Base-by-base conservation (phyloP, 1,140 invertebrate species). In the Heliothis subflexa region DNA sequence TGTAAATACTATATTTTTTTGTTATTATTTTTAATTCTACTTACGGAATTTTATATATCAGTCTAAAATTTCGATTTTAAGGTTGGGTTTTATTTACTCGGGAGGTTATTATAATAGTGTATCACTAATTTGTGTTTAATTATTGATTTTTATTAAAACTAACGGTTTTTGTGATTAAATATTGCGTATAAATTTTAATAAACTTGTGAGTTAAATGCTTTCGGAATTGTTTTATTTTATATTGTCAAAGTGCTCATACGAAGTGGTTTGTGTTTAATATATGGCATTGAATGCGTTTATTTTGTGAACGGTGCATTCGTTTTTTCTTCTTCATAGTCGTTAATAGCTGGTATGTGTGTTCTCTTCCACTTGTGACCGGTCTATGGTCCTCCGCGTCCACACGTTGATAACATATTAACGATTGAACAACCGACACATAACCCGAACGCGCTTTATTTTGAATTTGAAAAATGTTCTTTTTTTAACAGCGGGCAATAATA, bases 11-110 rank as follows among this genome's bases (percentile, higher is more conserved):
- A 93, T 93, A 86, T 85, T 89, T 87, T 91, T 72, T 79, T 80
- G 61, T 86, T 81, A 83, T 79, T 78, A 79, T 72, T 86, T 86
- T 83, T 86, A 82, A 83, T 77, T 83, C 59, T 85, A 91, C 86
- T 70, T 92, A 90, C 86, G 89, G 90, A 89, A 91, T 91, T 59
- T 76, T 92, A 89, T 89, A 94, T 89, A 93, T 94, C 93, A 94
- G 93, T 94, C 93, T 94, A 94, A 89, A 91, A 93, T 93, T 93
- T 91, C 93, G 91, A 89, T 94, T 93, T 85, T 91, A 90, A 91
- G 88, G 91, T 91, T 89, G 85, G 89, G 88, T 87, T 55, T 83
- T 85, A 88, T 81, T 91, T 91, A 89, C 85, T 91, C 76, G 90
- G 91, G 89, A 85, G 66, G 73, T 81, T 83, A 81, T 70, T 81